Base-by-base conservation (phyloP, 2,113 vertebrate genomes). In the Leucoraja erinaceus region DNA sequence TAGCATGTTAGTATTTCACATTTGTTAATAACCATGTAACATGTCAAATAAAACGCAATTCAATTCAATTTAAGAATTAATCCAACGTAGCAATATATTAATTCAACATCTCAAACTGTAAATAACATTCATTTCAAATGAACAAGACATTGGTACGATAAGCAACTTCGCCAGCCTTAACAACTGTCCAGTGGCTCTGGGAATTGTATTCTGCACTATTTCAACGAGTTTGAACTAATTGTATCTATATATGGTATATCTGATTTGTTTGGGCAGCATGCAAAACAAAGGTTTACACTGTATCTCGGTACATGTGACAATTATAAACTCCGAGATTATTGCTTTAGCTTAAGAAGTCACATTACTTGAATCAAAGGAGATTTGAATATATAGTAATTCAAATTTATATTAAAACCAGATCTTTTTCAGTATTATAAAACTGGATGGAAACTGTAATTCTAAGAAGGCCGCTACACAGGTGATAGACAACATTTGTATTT, bases 21-120 rank as follows among this genome's bases (percentile, higher is more conserved):
- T 72, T 91, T 72, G 33, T 91, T 70, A 66, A 20, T 22, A 91
- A 91, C 33, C 33, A 72, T 28, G 70, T 25, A 72, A 54, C 90
- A 91, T 25, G 9, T 70, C 31, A 38, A 18, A 72, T 5, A 72
- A 90, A 72, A 28, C 7, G 70, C 63, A 47, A 74, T 88, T 12
- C 88, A 90, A 47, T 70, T 74, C 47, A 91, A 91, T 54, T 12
- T 68, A 74, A 18, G 68, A 72, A 91, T 91, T 11, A 47, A 91
- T n/a, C 61, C 84, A 66, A 66, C 2, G 8, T 72, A 91, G 88
- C 33, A 47, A 47, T 33, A 90, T 28, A 7, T 25, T 72, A 38
- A 91, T 38, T 68, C 18, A 70, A 28, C 14, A 38, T 74, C 47
- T 54, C 38, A 33, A 54, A 72, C 18, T 14, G 22, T 18, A 28